Base-by-base conservation (phyloP, 2,113 vertebrate species). In the Tetrao urogallus region DNA sequence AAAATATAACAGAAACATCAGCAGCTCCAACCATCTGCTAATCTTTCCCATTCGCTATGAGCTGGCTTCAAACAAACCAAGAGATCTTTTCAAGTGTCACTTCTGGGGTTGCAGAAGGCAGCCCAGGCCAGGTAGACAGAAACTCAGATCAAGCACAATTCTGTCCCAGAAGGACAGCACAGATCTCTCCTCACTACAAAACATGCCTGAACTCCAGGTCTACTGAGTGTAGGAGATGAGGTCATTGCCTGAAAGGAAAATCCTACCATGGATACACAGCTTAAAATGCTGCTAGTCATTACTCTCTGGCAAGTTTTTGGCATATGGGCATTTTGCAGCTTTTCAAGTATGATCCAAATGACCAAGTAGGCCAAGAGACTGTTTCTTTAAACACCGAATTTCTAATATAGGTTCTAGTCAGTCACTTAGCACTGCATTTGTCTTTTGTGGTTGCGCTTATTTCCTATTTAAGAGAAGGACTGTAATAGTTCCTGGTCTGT, bases 391-490 rank as follows among this genome's bases (percentile, higher is more conserved):
- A 88, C 57, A 71, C 71, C 40, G 3, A 38, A 81, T 85, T 93
- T 96, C 64, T 92, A 69, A 65, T 72, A 82, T 1, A 89, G 71
- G 70, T 45, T 89, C 86, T 27, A 93, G 47, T 8, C 64, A 90
- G 71, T 52, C 90, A 82, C 80, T 57, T 42, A 80, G 43, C 60
- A 66, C 84, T 82, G 56, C 3, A 1, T 80, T 89, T 84, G 71
- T 47, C 67, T 94, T 73, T 80, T 96, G 95, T 91, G 95, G 96
- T 81, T 90, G 86, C 67, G 28, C 52, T 47, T 75, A 82, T 95
- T 97, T 97, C 95, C 94, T 96, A 95, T 88, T 94, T 93, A 64
- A 96, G 79, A 86, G 73, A 67, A 93, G 83, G 71, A 88, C 80
- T 57, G 60, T 1, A 93, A 70, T 77, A 92, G 95, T 96, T 97